Base-by-base conservation (phyloP, 2,113 vertebrate species). In the Syrmaticus mikado region DNA sequence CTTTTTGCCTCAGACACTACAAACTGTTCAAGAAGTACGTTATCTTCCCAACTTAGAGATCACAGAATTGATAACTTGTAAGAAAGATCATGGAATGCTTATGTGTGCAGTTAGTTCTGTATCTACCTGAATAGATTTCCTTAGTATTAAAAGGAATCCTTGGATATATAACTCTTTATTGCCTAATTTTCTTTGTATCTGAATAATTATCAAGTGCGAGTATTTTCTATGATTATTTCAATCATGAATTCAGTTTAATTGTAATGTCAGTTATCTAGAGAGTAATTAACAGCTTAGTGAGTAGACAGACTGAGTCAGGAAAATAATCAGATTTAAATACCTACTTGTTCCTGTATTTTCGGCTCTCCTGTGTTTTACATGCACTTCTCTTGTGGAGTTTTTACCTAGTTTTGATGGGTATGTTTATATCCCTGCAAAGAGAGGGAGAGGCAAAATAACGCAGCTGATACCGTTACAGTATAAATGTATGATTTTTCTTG, bases 171-270 rank as follows among this genome's bases (percentile, higher is more conserved):
- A 27, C 79, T 85, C 50, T 85, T 86, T 61, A 76, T 83, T 80
- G 34, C 53, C 12, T 19, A 30, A 67, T 50, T 90, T 21, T 57
- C 18, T 13, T 50, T 87, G 20, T 89, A 64, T 19, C 24, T 85
- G 41, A 72, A 36, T 83, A 66, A 72, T 11, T 92, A 89, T 68
- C 82, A 86, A 85, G 93, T 77, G 53, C 57, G 83, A 66, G 34
- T 48, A 40, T 80, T 95, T 71, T 71, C 38, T 1, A 76, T 91
- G 36, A 95, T 75, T 83, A 95, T 80, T 94, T 43, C 86, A 82
- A 79, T 72, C 46, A 78, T 83, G 36, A 89, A 28, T 43, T 88
- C 43, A 80, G 86, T 66, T 95, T 96, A 94, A 74, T 78, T 95
- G 62, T 77, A 32, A 72, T 90, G 52, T 77, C 82, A 88, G 66